phyloP scores from a whole-genome alignment of 2,113 vertebrate genomes.

The Neofelis nebulosa region DNA sequence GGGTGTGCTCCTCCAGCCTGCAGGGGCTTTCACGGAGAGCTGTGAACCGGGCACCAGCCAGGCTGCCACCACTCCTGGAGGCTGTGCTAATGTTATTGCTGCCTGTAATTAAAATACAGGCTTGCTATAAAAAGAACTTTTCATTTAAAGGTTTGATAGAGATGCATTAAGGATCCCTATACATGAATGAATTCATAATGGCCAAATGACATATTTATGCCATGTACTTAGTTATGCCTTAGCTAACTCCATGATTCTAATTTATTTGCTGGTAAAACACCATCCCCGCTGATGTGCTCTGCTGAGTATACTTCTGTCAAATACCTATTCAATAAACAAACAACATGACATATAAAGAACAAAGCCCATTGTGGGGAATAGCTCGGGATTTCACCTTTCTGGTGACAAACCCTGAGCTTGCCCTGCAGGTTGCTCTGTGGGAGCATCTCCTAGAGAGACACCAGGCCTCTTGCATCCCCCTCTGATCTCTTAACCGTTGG shows the following conservation, averaged over 20 bases:
- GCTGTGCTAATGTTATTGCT: neutral
- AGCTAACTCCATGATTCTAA: slow-evolving; percentile 81
- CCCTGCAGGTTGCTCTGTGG: neutral
- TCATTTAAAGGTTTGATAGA: slow-evolving; percentile 80
- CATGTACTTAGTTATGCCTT: slow-evolving; percentile 78
- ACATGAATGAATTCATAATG: slow-evolving; percentile 87
- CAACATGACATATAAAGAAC: slow-evolving; percentile 47
- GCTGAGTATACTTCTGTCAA: slow-evolving; percentile 68
- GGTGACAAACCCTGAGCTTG: neutral
- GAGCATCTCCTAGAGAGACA: neutral
- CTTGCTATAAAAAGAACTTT: slow-evolving; percentile 79
- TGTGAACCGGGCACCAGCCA: neutral
- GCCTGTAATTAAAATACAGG: slow-evolving; percentile 1
- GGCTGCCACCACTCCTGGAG: neutral
- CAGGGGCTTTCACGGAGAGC: neutral
- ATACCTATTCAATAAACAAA: slow-evolving; percentile 75
- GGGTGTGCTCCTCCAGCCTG: neutral
- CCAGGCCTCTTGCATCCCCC: neutral
- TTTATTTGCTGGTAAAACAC: slow-evolving; percentile 81
- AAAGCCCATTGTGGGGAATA: slow-evolving; percentile 34
- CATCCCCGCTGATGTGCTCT: slow-evolving; percentile 68
- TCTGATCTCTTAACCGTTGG: neutral
- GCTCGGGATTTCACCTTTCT: slow-evolving; percentile 11
- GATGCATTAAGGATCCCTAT: slow-evolving; percentile 84
- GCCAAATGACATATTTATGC: slow-evolving; percentile 85